Evolutionary conservation across 2,113 vertebrate species (phyloP).

Genomic region (Prionailurus viverrinus): DNA sequence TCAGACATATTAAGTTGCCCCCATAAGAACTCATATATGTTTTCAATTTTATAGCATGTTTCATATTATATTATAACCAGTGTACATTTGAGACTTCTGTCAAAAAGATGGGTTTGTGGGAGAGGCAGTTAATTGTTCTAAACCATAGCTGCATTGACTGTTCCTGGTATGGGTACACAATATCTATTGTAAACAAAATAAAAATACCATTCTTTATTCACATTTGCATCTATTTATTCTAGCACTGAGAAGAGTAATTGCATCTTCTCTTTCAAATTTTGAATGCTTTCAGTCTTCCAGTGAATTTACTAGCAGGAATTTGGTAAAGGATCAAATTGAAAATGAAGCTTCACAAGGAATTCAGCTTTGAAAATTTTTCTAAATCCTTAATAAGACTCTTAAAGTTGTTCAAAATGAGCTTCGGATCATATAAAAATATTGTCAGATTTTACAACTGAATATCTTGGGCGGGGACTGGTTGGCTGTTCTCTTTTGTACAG

Average conservation of each 20-base stretch:
- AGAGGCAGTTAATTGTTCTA: not conserved
- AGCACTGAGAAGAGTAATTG: not conserved
- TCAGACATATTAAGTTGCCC: not conserved
- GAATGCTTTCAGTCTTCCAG: slow-evolving; percentile 1
- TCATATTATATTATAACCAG: not conserved
- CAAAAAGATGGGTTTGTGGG: not conserved
- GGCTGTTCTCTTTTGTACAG: not conserved
- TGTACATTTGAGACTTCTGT: not conserved
- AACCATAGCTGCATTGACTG: not conserved
- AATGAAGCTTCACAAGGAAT: slow-evolving; percentile 28
- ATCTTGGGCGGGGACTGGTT: not conserved
- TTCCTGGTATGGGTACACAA: not conserved
- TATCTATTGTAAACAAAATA: not conserved
- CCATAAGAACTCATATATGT: not conserved
- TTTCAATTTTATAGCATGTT: not conserved
- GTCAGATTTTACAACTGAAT: slow-evolving; percentile 2
- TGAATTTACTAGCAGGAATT: slow-evolving; percentile 37
- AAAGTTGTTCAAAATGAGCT: slow-evolving; percentile 48
- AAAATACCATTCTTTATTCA: not conserved
- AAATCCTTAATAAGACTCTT: not conserved
- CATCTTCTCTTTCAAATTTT: slow-evolving; percentile 37
- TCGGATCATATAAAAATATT: not conserved
- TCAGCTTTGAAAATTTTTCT: slow-evolving; percentile 11
- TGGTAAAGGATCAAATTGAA: slow-evolving; percentile 51
- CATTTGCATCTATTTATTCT: not conserved